Percentiles rank a stretch among this genome's conserved stretches.
phyloP scores from a whole-genome alignment of 2,888 invertebrate species.

The Lamproptera curius region DNA sequence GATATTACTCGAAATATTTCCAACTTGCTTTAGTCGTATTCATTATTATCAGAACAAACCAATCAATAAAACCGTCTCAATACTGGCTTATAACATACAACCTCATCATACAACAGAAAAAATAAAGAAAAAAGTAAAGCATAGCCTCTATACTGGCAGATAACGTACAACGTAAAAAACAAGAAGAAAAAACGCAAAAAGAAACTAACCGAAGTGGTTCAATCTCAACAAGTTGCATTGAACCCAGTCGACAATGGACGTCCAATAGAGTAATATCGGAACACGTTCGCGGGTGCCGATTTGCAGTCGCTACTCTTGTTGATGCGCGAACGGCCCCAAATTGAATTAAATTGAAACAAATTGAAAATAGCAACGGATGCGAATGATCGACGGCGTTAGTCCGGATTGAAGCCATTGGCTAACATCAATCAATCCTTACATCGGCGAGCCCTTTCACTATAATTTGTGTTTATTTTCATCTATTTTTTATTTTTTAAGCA shows the following conservation, averaged over 20 bases:
- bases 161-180: not conserved
- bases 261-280: conserved; percentile 3
- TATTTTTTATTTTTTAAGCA: too few species aligned
- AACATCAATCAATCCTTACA: too few species aligned
- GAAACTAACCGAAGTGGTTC: not conserved
- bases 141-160: too few species aligned
- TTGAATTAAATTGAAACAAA: conserved; percentile 21
- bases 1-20: too few species aligned
- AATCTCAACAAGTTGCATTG: conserved; percentile 6
- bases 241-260: conserved; percentile 5
- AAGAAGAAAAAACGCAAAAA: not conserved
- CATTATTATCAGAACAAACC: too few species aligned
- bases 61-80: too few species aligned
- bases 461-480: too few species aligned
- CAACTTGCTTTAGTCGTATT: too few species aligned
- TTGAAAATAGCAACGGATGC: conserved; percentile 10
- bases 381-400: not conserved
- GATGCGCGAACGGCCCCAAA: conserved; percentile 18
- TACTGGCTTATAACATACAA: too few species aligned
- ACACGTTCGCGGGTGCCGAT: conserved; percentile 5
- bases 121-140: too few species aligned
- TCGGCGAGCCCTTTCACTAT: too few species aligned
- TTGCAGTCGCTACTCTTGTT: conserved; percentile 13
- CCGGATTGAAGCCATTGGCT: conserved; percentile 2
- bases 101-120: too few species aligned